phyloP scores from a whole-genome alignment of 1,140 invertebrate species.

The Rhysida immarginata region DNA sequence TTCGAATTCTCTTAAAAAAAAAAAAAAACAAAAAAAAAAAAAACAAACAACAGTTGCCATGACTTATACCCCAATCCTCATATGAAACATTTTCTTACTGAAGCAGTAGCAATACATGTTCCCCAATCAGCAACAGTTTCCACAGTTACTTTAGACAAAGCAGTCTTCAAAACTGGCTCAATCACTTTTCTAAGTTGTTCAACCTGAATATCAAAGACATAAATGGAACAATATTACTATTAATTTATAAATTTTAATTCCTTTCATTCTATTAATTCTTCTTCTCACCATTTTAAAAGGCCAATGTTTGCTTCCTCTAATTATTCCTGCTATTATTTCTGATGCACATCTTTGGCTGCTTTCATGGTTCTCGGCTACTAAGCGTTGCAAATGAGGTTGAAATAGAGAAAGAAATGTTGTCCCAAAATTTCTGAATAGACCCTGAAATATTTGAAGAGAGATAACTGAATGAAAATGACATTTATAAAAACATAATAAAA shows the following conservation, averaged over 20 bases:
- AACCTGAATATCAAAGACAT: constrained; percentile 19
- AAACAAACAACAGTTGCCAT: too few relatives aligned
- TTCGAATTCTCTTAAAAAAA: too few relatives aligned
- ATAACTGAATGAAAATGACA: too few relatives aligned
- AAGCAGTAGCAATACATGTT: constrained; percentile 42
- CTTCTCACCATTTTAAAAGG: constrained; percentile 40
- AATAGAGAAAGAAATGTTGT: constrained; percentile 44
- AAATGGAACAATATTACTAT: neutral
- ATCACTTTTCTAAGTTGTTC: constrained; percentile 40
- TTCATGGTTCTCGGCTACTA: constrained; percentile 54
- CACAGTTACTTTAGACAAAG: constrained; percentile 42
- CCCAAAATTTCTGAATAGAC: constrained; percentile 64
- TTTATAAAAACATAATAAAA: too few relatives aligned
- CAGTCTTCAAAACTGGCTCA: constrained; percentile 41
- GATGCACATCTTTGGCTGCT: constrained; percentile 65
- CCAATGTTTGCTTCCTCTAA: constrained; percentile 72
- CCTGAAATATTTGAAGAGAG: too few relatives aligned
- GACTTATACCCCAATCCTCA: too few relatives aligned
- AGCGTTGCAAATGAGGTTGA: constrained; percentile 43
- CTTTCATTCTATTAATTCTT: neutral
- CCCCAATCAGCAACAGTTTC: constrained; percentile 62
- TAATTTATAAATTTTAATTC: neutral
- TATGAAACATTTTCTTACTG: constrained; percentile 34
- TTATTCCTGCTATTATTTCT: constrained; percentile 59
- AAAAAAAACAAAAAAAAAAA: too few relatives aligned